A percentile compares a stretch with the other conserved stretches of the same genome.
These are phyloP conservation scores for Dynastes maya DNA, from an alignment of 2,888 invertebrate genomes.

Conservation along the genomic window DNA sequence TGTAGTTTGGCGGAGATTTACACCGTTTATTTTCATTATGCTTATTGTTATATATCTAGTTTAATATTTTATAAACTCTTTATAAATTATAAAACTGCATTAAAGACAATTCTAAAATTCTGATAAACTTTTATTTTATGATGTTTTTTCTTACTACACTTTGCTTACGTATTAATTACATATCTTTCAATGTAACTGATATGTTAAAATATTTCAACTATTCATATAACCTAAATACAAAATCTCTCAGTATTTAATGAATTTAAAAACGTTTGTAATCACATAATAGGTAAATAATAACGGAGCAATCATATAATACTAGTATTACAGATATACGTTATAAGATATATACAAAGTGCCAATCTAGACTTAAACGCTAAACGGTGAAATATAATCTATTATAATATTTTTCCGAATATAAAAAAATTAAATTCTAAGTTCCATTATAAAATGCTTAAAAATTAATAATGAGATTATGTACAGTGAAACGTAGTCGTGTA, in stretches of 20 bases:
- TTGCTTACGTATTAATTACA: background rate
- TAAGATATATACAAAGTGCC: background rate
- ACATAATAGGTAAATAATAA: slow-evolving; percentile 13
- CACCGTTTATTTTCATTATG: too few species aligned
- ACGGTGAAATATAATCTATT: background rate
- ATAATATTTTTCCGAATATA: background rate
- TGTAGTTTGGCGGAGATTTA: too few species aligned
- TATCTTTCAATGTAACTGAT: background rate
- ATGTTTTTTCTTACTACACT: background rate
- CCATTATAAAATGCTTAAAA: slow-evolving; percentile 15
- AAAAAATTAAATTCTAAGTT: slow-evolving; percentile 5
- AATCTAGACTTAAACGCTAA: slow-evolving; percentile 8
- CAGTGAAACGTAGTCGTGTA: background rate
- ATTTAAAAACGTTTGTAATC: background rate
- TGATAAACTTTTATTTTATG: background rate
- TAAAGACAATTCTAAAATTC: background rate
- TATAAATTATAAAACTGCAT: too few species aligned
- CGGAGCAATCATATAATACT: background rate
- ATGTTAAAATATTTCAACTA: background rate
- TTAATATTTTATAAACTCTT: too few species aligned
- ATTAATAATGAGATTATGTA: background rate
- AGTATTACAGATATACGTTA: background rate
- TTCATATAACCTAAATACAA: background rate
- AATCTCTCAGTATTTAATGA: background rate
- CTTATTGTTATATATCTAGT: too few species aligned